phyloP scores from a whole-genome alignment of 2,797 vertebrate species.

The Gadopsis marmoratus region DNA sequence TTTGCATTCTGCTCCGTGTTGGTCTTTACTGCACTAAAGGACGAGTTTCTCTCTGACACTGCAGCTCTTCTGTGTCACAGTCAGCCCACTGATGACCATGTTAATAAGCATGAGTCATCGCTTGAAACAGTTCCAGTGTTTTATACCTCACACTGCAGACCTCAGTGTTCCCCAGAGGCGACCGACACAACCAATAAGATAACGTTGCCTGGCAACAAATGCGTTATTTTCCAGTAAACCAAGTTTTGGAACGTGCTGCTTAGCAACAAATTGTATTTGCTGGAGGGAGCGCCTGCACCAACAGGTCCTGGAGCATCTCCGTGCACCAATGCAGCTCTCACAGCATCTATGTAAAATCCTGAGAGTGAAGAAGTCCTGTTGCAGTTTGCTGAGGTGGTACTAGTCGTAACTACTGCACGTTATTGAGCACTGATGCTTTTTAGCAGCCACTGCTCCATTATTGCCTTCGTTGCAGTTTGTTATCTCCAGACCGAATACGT shows the following conservation, averaged over 20 bases:
- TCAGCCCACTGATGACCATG: not conserved
- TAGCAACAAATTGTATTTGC: conserved; percentile 54
- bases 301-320: not conserved
- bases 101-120: conserved; percentile 14
- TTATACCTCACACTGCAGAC: not conserved
- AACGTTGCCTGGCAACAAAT: conserved; percentile 57
- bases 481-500: not conserved
- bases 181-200: conserved; percentile 5
- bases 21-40: not conserved
- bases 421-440: not conserved
- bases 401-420: not conserved
- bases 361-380: not conserved
- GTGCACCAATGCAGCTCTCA: not conserved
- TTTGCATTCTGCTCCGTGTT: not conserved
- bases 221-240: conserved; percentile 38
- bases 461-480: not conserved
- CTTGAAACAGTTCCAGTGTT: not conserved
- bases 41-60: not conserved
- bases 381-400: not conserved
- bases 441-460: not conserved
- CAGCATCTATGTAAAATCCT: not conserved
- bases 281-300: conserved; percentile 35
- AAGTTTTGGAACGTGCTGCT: conserved; percentile 35
- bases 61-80: not conserved
- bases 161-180: not conserved